Evolutionary conservation across 2,113 vertebrate species (phyloP).

Genomic region (Mirza zaza): DNA sequence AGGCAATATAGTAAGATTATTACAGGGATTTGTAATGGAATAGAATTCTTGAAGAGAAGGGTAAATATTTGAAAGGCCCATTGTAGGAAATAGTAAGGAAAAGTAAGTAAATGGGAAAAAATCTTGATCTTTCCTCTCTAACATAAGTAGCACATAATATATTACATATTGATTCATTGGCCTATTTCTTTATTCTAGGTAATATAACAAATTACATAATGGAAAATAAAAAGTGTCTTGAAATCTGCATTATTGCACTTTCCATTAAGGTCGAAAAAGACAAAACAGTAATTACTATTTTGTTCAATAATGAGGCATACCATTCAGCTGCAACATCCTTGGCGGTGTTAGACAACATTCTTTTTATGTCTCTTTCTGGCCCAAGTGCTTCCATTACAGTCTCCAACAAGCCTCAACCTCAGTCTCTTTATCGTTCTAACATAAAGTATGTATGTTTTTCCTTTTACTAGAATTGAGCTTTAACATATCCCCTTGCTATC

Average conservation of each 20-base stretch:
- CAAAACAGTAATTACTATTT: slow-evolving; percentile 83
- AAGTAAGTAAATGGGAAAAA: neutral
- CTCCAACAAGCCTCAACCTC: slow-evolving; percentile 94
- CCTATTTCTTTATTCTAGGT: slow-evolving; percentile 75
- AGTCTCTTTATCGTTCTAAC: slow-evolving; percentile 81
- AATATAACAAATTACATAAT: slow-evolving; percentile 90
- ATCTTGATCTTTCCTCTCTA: neutral
- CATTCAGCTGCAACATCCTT: slow-evolving; percentile 92
- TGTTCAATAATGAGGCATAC: slow-evolving; percentile 96
- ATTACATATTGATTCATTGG: neutral
- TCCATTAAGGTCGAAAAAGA: slow-evolving; percentile 80
- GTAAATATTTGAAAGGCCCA: neutral
- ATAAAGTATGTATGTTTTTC: slow-evolving; percentile 86
- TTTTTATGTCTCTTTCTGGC: slow-evolving; percentile 89
- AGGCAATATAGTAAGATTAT: neutral
- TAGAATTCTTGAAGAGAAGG: neutral
- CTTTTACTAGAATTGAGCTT: neutral
- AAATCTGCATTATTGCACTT: slow-evolving; percentile 89
- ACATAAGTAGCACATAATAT: neutral
- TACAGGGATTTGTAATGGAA: neutral
- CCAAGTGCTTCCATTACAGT: slow-evolving; percentile 90
- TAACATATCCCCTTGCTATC: neutral
- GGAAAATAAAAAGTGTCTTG: slow-evolving; percentile 89
- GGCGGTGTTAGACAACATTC: slow-evolving; percentile 90
- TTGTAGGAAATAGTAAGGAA: neutral